Evolutionary conservation across 2,888 invertebrate genomes (phyloP), one percentile per base, ranked within the genome.

Genomic region (Aleiodes leptofemur): DNA sequence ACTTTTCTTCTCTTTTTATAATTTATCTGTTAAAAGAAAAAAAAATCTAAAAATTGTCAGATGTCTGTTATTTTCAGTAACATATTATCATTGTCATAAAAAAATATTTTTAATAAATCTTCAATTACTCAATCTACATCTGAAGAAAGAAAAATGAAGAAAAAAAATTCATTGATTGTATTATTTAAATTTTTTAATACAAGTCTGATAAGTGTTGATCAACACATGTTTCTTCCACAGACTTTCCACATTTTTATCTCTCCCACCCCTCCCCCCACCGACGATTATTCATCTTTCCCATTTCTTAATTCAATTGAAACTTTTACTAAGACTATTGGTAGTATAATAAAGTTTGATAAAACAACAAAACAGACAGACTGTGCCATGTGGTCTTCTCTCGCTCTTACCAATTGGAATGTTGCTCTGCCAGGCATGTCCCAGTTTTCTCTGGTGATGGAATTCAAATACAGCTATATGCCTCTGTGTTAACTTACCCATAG

Each of bases 361-460:
- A 56, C 56, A 29, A 43, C 8, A 43, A 43, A 5, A 43, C 43
- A 43, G 43, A 43, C 43, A 43, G 9, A 43, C 43, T 11, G 43
- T 9, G 56, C 23, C 56, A 56, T 56, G 56, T 56, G 56, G 56
- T 56, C 29, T 43, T 43, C 23, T 43, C 61, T 61, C 61, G 38
- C 66, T 66, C 51, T 69, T 53, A 53, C 69, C 64, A 72, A 69
- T 70, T 82, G 81, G 81, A 83, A 85, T 82, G 81, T 79, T 77
- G 82, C 81, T 83, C 81, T 76, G 72, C 72, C 73, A 82, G 80
- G 76, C 82, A 78, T 82, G 84, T 82, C 85, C 84, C 77, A 85
- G 84, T 86, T 86, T 86, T 85, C 85, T 85, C 85, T 79, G 83
- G 81, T 81, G 79, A 76, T 83, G 80, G 83, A 83, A 84, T 84